Evolutionary conservation across 2,888 invertebrate genomes (phyloP).

Genomic region (Plebejus anna): DNA sequence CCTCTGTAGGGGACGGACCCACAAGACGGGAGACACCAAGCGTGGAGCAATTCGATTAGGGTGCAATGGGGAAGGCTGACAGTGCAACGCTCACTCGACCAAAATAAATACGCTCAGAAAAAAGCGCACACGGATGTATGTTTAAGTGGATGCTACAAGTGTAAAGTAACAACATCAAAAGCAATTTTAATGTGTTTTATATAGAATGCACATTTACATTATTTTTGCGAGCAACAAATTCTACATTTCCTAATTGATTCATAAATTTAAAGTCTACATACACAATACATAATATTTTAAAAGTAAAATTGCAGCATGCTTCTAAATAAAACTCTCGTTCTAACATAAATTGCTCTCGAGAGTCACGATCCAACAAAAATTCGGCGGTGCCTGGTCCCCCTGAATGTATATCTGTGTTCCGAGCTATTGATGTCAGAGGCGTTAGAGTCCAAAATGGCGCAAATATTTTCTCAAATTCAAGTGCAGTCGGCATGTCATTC

Average conservation of each 20-base stretch:
- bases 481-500: conserved; percentile 63
- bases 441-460: conserved; percentile 37
- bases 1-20: conserved; percentile 70
- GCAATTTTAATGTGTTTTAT: neutral
- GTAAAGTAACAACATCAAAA: neutral
- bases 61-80: conserved; percentile 73
- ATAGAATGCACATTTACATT: neutral
- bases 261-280: neutral
- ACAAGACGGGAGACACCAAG: conserved; percentile 71
- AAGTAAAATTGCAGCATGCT: neutral
- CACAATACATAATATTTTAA: neutral
- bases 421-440: conserved; percentile 32
- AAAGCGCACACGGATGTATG: conserved; percentile 14
- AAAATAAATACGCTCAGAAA: conserved; percentile 41
- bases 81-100: conserved; percentile 54
- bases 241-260: neutral
- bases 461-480: conserved; percentile 33
- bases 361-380: neutral
- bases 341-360: neutral
- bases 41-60: conserved; percentile 77
- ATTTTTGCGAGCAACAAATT: neutral
- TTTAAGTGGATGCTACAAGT: neutral
- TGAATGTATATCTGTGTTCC: neutral
- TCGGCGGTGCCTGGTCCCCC: neutral
- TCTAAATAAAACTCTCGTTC: neutral